These are phyloP conservation scores for Coregonus sp. DNA, from an alignment of 2,797 vertebrate species.

Conservation along the genomic window DNA sequence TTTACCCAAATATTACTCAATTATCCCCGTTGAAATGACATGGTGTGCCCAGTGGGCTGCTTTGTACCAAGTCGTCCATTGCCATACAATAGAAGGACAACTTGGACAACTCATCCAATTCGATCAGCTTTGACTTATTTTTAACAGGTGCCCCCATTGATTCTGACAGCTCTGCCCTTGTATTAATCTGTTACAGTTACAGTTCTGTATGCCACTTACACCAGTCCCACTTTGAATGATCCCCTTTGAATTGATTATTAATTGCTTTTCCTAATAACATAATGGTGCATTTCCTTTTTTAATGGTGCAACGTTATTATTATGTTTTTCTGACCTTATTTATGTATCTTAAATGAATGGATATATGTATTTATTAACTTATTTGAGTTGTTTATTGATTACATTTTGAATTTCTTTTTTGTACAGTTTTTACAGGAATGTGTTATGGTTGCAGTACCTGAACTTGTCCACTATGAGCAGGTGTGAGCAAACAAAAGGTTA, in stretches of 20 bases:
- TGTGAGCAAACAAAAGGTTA: neutral
- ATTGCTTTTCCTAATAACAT: neutral
- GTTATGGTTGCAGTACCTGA: neutral
- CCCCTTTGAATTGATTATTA: neutral
- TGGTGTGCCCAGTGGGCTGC: neutral
- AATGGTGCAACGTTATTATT: too few relatives aligned
- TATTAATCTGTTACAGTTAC: slow-evolving; percentile 36
- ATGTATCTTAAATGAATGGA: neutral
- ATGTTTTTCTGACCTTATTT: neutral
- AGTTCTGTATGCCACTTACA: slow-evolving; percentile 15
- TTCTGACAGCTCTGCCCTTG: slow-evolving; percentile 44
- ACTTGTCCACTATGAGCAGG: neutral
- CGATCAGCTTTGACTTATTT: slow-evolving; percentile 68
- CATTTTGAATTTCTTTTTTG: slow-evolving; percentile 33
- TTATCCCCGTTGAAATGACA: too few relatives aligned
- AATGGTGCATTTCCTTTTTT: neutral
- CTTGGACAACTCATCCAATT: slow-evolving; percentile 47
- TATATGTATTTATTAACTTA: slow-evolving; percentile 28
- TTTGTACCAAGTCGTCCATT: neutral
- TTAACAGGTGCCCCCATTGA: slow-evolving; percentile 62
- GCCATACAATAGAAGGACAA: neutral
- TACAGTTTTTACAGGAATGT: slow-evolving; percentile 41
- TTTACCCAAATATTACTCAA: too few relatives aligned
- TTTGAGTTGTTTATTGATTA: slow-evolving; percentile 9
- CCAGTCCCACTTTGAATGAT: neutral